Conservation (phyloP, 2,888 invertebrate genomes). For the Ecliptopera silaceata region DNA sequence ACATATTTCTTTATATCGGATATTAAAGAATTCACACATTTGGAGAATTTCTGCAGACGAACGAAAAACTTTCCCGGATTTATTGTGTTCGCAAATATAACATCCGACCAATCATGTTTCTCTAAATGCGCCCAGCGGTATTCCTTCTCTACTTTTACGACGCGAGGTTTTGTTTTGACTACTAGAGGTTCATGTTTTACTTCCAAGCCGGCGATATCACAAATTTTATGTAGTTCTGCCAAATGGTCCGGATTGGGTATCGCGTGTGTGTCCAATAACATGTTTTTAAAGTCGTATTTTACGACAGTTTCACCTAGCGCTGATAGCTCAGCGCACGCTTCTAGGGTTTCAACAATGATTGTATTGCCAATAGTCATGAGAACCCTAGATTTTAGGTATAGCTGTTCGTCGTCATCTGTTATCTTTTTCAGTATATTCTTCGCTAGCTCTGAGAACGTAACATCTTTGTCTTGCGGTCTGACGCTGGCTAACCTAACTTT, state of each 20-base stretch:
- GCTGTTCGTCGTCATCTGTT: slow-evolving; percentile 55
- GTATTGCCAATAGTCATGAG: slow-evolving; percentile 83
- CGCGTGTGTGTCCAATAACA: slow-evolving; percentile 72
- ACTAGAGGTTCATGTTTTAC: slow-evolving; percentile 35
- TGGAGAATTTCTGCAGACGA: slow-evolving; percentile 70
- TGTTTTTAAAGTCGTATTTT: slow-evolving; percentile 78
- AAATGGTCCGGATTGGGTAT: slow-evolving; percentile 75
- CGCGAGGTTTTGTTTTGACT: slow-evolving; percentile 31
- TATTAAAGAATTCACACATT: slow-evolving; percentile 60
- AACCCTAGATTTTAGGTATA: slow-evolving; percentile 75
- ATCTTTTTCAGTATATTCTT: slow-evolving; percentile 52
- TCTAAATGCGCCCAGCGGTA: slow-evolving; percentile 79
- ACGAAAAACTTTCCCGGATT: slow-evolving; percentile 78
- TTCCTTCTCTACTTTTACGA: slow-evolving; percentile 24
- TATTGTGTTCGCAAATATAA: slow-evolving; percentile 70
- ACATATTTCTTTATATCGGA: slow-evolving; percentile 68
- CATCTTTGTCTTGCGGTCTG: slow-evolving; percentile 67
- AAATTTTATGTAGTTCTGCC: slow-evolving; percentile 69
- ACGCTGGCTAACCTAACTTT: slow-evolving; percentile 64
- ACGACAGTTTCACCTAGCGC: slow-evolving; percentile 76
- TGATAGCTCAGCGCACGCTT: slow-evolving; percentile 80
- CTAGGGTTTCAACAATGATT: slow-evolving; percentile 86
- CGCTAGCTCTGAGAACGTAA: slow-evolving; percentile 65
- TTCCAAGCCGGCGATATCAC: slow-evolving; percentile 53
- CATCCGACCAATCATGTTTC: slow-evolving; percentile 55